Base-by-base conservation (phyloP, 1,140 invertebrate genomes). In the Nebria ingens region DNA sequence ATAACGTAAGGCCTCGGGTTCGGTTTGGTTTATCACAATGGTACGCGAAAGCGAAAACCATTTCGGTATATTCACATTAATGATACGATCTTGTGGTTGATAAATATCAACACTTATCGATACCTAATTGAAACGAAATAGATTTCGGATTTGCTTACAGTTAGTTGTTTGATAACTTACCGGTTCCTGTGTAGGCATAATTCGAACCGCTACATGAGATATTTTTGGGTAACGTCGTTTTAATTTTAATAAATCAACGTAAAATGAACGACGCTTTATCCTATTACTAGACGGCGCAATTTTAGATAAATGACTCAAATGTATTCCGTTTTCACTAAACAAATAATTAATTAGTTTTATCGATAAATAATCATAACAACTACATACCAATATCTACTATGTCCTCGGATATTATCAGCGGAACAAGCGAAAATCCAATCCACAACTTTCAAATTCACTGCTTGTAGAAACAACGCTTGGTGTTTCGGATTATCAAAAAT, bases 341-440 rank as follows among this genome's bases (percentile, higher is more conserved):
- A 65, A 53, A 61, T 19, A 52, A 29, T 52, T 54, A 4, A 29
- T 58, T 12, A 11, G 11, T 20, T 59, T 62, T 59, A 54, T 64
- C 9, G 59, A 42, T 19, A 64, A 64, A 21, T n/a, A 49, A 17
- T 22, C 42, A 56, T 19, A 23, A 19, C 22, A 38, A 23, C 55
- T 52, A 55, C 66, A 76, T 74, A 87, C 85, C 85, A 87, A 65
- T 80, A 72, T 70, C 78, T 74, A 53, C 75, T 71, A 4, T 73
- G 67, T 19, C 69, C 71, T 54, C 75, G 65, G 15, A 76, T 63
- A 12, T 65, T 67, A 49, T 75, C 74, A 2, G 82, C 80, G 23
- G 76, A 74, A 65, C 86, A 90, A 17, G 79, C 81, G 65, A 83
- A 89, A 17, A 89, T 65, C 86, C 86, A 89, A 60, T 87, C 80